Percentiles rank a stretch among this genome's conserved stretches.
Evolutionary conservation across 2,888 invertebrate species (phyloP).

Genomic region (Plutella xylostella): DNA sequence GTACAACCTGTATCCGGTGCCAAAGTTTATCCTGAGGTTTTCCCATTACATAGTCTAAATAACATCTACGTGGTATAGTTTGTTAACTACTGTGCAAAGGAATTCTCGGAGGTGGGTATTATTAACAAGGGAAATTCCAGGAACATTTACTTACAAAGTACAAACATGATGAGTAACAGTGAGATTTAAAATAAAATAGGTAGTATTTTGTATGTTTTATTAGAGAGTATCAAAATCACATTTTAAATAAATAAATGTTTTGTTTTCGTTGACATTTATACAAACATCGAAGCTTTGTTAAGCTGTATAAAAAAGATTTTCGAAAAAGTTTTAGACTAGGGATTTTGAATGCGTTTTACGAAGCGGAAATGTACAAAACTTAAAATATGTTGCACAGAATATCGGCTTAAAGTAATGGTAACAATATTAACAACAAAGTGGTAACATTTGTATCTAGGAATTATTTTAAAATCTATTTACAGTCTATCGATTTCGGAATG

Average conservation of each 20-base stretch:
- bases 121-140: no score
- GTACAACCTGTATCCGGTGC: no score
- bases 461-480: slow-evolving; percentile 34
- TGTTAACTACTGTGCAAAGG: no score
- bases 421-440: slow-evolving; percentile 35
- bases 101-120: not conserved
- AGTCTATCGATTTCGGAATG: slow-evolving; percentile 40
- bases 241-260: not conserved
- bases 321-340: slow-evolving; percentile 28
- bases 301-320: not conserved
- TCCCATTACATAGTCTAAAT: no score
- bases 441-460: slow-evolving; percentile 34
- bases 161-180: no score
- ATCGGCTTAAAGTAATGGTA: slow-evolving; percentile 33
- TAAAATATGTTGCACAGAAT: no score
- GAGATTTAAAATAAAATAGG: slow-evolving; percentile 39
- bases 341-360: slow-evolving; percentile 29
- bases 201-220: slow-evolving; percentile 53
- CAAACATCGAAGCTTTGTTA: not conserved
- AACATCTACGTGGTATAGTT: no score
- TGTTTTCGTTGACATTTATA: not conserved
- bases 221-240: slow-evolving; percentile 50
- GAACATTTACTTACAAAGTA: not conserved
- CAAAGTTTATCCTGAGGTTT: no score
- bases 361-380: slow-evolving; percentile 20